Percentiles rank a stretch among this genome's conserved stretches.
Evolutionary conservation across 2,113 vertebrate species (phyloP).

Genomic region (Crotalus horridus): DNA sequence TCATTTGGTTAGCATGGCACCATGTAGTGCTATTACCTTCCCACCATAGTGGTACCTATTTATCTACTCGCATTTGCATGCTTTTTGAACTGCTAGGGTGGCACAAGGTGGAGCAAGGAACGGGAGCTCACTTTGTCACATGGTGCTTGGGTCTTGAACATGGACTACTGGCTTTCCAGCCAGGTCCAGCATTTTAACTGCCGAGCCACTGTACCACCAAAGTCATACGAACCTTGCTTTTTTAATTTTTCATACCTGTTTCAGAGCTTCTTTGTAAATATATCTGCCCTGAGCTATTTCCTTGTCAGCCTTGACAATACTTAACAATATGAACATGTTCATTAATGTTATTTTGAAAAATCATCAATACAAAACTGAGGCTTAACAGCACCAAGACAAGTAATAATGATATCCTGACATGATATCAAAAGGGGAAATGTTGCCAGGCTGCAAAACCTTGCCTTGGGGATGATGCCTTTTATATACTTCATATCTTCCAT

Average conservation of each 20-base stretch:
- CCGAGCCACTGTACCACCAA: neutral
- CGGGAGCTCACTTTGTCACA: neutral
- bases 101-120: neutral
- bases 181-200: neutral
- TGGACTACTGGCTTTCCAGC: neutral
- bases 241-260: neutral
- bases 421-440: slow-evolving; percentile 10
- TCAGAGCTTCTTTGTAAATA: neutral
- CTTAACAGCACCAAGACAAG: slow-evolving; percentile 11
- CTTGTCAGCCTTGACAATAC: neutral
- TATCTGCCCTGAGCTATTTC: neutral
- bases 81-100: neutral
- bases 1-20: neutral
- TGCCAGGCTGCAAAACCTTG: neutral
- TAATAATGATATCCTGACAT: slow-evolving; percentile 21
- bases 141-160: neutral
- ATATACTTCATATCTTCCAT: neutral
- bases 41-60: neutral
- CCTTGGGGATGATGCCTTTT: neutral
- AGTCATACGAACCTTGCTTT: neutral
- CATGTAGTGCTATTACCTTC: neutral
- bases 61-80: neutral
- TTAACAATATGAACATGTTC: slow-evolving; percentile 14
- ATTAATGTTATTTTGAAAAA: slow-evolving; percentile 17
- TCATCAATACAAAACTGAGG: neutral